A percentile compares a stretch with the other conserved stretches of the same genome.
phyloP scores from a whole-genome alignment of 2,888 invertebrate genomes.

The Caenorhabditis panamensis region DNA sequence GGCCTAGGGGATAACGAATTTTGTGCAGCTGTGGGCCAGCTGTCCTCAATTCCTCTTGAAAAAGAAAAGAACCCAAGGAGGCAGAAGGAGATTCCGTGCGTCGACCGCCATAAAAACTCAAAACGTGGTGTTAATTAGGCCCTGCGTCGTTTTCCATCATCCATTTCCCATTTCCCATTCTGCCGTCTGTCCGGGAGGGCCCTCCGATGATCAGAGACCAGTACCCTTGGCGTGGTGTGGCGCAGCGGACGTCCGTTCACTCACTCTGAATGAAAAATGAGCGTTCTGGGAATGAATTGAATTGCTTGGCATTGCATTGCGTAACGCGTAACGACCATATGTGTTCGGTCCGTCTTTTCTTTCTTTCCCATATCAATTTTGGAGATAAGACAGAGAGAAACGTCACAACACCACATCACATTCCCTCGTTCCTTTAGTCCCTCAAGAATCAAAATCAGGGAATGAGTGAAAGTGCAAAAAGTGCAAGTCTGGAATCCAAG shows the following conservation, averaged over 20 bases:
- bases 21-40: conserved; percentile 59
- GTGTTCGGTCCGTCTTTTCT: too few species aligned
- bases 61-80: conserved; percentile 29
- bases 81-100: conserved; percentile 4
- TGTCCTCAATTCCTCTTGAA: conserved; percentile 28
- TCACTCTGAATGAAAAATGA: not conserved
- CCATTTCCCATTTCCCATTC: too few species aligned
- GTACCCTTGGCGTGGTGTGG: not conserved
- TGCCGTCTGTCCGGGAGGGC: not conserved
- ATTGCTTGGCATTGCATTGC: not conserved
- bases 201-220: conserved; percentile 33
- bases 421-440: too few species aligned
- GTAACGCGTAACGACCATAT: too few species aligned
- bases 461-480: conserved; percentile 31
- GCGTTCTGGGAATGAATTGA: conserved; percentile 3
- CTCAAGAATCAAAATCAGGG: too few species aligned
- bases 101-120: conserved; percentile 54
- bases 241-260: not conserved
- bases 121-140: conserved; percentile 59
- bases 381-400: not conserved
- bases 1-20: conserved; percentile 16
- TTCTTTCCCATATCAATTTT: too few species aligned
- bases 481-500: conserved; percentile 55
- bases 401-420: conserved; percentile 13
- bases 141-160: too few species aligned